These are phyloP conservation scores for Drosophila percnosoma DNA, from an alignment of 2,888 invertebrate species.

Conservation along the genomic window DNA sequence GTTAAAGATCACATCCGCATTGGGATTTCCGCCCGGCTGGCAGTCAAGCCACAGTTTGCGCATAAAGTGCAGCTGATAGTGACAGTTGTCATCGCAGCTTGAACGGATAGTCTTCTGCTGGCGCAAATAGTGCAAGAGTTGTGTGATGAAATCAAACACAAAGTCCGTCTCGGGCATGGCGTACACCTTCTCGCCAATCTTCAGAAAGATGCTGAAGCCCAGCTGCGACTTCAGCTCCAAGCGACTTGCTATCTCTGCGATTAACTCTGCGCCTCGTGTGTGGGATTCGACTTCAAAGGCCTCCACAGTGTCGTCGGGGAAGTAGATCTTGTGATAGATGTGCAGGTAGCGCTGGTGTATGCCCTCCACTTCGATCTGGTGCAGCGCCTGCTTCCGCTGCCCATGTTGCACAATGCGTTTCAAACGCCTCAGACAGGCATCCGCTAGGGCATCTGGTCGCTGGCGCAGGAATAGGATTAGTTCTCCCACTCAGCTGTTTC, in stretches of 20 bases:
- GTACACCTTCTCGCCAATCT: conserved; percentile 93
- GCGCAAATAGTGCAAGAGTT: too few relatives aligned
- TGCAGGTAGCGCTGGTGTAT: conserved; percentile 97
- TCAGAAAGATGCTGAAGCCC: conserved; percentile 97
- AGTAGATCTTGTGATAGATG: conserved; percentile 97
- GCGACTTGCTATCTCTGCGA: conserved; percentile 91
- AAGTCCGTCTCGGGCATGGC: conserved; percentile 96
- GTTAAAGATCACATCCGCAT: too few relatives aligned
- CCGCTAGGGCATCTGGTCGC: conserved; percentile 90
- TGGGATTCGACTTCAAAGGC: conserved; percentile 97
- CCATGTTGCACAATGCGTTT: conserved; percentile 92
- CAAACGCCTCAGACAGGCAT: conserved; percentile 92
- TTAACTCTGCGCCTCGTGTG: conserved; percentile 94
- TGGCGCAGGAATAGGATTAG: conserved; percentile 91
- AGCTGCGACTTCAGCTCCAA: conserved; percentile 92
- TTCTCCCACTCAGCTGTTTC: conserved; percentile 95
- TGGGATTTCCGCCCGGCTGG: too few relatives aligned
- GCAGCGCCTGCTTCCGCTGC: conserved; percentile 92
- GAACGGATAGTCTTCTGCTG: too few relatives aligned
- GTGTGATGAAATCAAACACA: conserved; percentile 95
- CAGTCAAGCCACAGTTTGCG: too few relatives aligned
- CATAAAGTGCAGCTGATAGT: too few relatives aligned
- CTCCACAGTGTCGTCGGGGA: conserved; percentile 97
- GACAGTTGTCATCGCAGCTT: too few relatives aligned
- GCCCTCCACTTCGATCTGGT: conserved; percentile 97